Percentiles rank a stretch among this genome's conserved stretches.
Evolutionary conservation across 2,888 invertebrate genomes (phyloP).

Genomic region (Ctenicera cuprea): DNA sequence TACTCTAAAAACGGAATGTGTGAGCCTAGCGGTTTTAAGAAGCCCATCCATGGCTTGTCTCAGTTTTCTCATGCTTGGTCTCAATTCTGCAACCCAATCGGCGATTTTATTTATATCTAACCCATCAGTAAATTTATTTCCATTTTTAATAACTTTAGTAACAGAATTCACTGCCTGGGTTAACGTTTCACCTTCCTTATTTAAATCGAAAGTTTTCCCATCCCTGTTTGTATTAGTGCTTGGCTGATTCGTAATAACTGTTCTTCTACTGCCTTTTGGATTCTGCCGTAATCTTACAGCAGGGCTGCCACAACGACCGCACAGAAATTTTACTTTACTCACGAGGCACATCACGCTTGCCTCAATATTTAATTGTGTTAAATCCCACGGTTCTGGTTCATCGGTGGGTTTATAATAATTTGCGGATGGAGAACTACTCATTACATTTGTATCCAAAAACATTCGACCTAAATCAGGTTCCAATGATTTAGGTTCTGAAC

Average conservation of each 20-base stretch:
- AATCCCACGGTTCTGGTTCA: conserved; percentile 90
- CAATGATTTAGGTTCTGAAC: conserved; percentile 59
- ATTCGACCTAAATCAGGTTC: conserved; percentile 66
- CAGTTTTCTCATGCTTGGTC: conserved; percentile 87
- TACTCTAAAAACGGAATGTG: conserved; percentile 89
- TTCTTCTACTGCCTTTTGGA: conserved; percentile 58
- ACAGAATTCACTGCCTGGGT: conserved; percentile 75
- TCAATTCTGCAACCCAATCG: conserved; percentile 85
- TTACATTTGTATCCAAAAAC: conserved; percentile 75
- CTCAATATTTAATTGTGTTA: conserved; percentile 90
- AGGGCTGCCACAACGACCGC: conserved; percentile 84
- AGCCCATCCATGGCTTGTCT: conserved; percentile 88
- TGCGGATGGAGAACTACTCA: conserved; percentile 79
- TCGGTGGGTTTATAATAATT: conserved; percentile 88
- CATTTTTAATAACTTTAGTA: conserved; percentile 76
- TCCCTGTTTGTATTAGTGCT: conserved; percentile 57
- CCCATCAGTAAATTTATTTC: conserved; percentile 84
- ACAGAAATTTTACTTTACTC: conserved; percentile 87
- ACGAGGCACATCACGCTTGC: conserved; percentile 91
- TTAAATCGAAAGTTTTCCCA: conserved; percentile 55
- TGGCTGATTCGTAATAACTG: conserved; percentile 62
- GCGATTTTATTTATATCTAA: conserved; percentile 81
- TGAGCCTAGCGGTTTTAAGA: conserved; percentile 83
- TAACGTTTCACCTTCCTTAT: conserved; percentile 64
- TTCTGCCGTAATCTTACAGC: conserved; percentile 80